phyloP scores from a whole-genome alignment of 2,888 invertebrate species.

The Phyllotreta striolata region DNA sequence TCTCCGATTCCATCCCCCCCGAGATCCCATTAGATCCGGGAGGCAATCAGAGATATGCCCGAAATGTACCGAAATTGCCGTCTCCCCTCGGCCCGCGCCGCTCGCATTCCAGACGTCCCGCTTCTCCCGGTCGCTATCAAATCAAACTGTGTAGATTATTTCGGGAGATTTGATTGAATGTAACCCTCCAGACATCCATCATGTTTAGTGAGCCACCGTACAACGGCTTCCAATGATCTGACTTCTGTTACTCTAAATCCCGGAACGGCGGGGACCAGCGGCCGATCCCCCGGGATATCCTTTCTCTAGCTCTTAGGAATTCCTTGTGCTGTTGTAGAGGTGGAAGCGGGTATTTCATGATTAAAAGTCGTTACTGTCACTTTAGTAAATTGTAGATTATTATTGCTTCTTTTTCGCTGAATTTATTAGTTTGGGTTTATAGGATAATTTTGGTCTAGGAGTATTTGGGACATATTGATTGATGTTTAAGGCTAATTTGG shows the following conservation, averaged over 20 bases:
- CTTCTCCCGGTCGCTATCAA: slow-evolving; percentile 49
- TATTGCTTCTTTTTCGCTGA: too few species aligned
- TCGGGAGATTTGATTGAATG: slow-evolving; percentile 55
- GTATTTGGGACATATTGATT: background rate
- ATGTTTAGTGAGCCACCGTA: slow-evolving; percentile 54
- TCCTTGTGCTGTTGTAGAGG: slow-evolving; percentile 15
- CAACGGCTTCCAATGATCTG: slow-evolving; percentile 53
- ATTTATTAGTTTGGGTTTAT: background rate
- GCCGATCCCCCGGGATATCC: slow-evolving; percentile 46
- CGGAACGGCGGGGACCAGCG: slow-evolving; percentile 39
- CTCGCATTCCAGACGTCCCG: slow-evolving; percentile 31
- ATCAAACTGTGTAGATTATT: slow-evolving; percentile 52
- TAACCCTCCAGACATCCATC: slow-evolving; percentile 54
- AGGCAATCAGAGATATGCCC: slow-evolving; percentile 34
- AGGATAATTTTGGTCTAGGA: background rate
- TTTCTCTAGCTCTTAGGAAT: slow-evolving; percentile 21
- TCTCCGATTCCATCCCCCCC: slow-evolving; percentile 36
- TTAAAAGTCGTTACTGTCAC: background rate
- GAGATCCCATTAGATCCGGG: slow-evolving; percentile 39
- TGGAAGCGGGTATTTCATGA: background rate
- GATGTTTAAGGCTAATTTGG: background rate
- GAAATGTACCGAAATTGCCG: slow-evolving; percentile 39
- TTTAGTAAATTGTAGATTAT: background rate
- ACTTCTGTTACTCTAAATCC: slow-evolving; percentile 55
- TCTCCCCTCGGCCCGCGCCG: slow-evolving; percentile 36